A percentile compares a stretch with the other conserved stretches of the same genome.
Evolutionary conservation across 2,888 invertebrate genomes (phyloP).

Genomic region (Scaptomyza polygonia): DNA sequence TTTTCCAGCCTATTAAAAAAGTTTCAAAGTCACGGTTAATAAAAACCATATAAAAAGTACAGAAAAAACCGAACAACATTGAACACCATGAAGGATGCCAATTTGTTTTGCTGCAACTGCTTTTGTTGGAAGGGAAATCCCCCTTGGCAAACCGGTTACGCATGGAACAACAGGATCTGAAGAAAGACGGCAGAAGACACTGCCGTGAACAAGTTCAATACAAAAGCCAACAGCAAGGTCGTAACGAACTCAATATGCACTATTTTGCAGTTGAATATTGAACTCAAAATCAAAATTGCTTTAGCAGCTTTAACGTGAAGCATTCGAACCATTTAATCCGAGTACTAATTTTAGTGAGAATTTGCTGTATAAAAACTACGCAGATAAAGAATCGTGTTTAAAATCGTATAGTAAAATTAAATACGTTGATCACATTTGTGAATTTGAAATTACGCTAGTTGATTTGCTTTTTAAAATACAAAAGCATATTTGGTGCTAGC

Average conservation of each 20-base stretch:
- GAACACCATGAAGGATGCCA: slow-evolving; percentile 17
- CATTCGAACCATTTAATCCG: slow-evolving; percentile 1
- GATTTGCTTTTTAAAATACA: no score
- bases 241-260: slow-evolving; percentile 49
- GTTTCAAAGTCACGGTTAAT: slow-evolving; percentile 5
- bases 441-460: no score
- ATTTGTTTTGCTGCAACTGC: slow-evolving; percentile 17
- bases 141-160: slow-evolving; percentile 48
- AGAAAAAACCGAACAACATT: not conserved
- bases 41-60: not conserved
- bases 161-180: slow-evolving; percentile 36
- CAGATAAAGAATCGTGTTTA: no score
- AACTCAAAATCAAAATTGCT: slow-evolving; percentile 29
- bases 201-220: slow-evolving; percentile 50
- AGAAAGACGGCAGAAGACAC: slow-evolving; percentile 6
- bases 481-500: no score
- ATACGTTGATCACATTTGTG: no score
- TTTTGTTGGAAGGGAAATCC: slow-evolving; percentile 39
- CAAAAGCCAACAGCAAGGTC: slow-evolving; percentile 34
- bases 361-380: no score
- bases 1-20: not conserved
- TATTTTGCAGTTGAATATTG: slow-evolving; percentile 27
- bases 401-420: no score
- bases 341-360: not conserved
- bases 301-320: slow-evolving; percentile 10